A percentile compares a stretch with the other conserved stretches of the same genome.
phyloP scores from a whole-genome alignment of 2,113 vertebrate species.

The Xiphophorus hellerii region DNA sequence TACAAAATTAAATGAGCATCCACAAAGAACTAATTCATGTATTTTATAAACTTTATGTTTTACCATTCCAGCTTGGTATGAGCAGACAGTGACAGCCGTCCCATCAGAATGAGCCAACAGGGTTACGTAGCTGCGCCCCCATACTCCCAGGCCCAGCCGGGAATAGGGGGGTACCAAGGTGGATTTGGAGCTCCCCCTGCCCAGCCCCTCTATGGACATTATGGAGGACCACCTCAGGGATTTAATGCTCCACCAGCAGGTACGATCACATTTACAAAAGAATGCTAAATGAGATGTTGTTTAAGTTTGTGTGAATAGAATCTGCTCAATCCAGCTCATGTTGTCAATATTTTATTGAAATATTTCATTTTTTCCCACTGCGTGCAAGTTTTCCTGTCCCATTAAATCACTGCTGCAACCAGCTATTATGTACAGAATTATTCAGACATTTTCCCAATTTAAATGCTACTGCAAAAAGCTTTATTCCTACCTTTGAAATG shows the following conservation, averaged over 20 bases:
- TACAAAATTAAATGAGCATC: not conserved
- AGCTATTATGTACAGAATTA: not conserved
- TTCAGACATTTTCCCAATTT: not conserved
- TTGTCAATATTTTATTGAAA: too few species aligned
- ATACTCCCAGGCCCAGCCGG: constrained; percentile 91
- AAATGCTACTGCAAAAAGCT: too few species aligned
- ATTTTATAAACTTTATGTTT: not conserved
- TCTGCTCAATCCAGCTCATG: too few species aligned
- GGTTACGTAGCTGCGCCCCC: constrained; percentile 92
- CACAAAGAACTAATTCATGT: not conserved
- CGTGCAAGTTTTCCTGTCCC: too few species aligned
- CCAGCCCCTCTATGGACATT: constrained; percentile 86
- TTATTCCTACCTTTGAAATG: too few species aligned
- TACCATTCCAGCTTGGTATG: constrained; percentile 67
- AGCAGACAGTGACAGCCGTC: constrained; percentile 61
- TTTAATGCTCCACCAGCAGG: constrained; percentile 81
- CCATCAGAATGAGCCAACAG: constrained; percentile 91
- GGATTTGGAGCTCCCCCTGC: constrained; percentile 79
- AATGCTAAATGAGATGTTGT: not conserved
- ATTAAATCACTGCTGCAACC: not conserved
- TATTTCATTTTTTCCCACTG: too few species aligned
- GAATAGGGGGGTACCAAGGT: constrained; percentile 86
- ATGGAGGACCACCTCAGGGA: constrained; percentile 79
- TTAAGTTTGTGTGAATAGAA: not conserved
- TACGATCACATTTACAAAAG: constrained; percentile 52